Base-by-base conservation (phyloP, 2,113 vertebrate species). In the Mastomys natalensis region DNA sequence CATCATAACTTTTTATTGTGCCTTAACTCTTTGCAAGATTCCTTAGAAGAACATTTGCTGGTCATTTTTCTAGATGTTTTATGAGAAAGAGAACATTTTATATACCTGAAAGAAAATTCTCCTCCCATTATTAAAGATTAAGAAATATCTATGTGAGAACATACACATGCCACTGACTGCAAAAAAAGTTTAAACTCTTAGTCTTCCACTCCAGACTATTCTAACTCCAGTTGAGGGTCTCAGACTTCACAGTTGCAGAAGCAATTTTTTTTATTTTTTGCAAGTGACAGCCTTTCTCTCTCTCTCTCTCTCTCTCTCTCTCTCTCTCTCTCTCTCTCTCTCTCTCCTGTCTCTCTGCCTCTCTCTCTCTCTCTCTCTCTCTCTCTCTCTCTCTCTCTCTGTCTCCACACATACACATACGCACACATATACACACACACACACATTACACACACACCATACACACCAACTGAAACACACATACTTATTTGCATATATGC, bases 181-280 rank as follows among this genome's bases (percentile, higher is more conserved):
- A 29, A 31, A 17, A 8, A 73, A 6, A 40, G 51, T 87, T 92
- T 76, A 7, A 96, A 89, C 1, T 80, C 73, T 48, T 19, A 37
- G 40, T 48, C 31, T 48, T 80, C 74, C 82, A 78, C 31, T 31
- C 48, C 55, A 55, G 77, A 55, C 1, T 24, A 37, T 11, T 66
- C 24, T 55, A 81, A 29, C 26, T 68, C 58, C 21, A 91, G 53
- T 3, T 51, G 62, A 34, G 34, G 15, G 48, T 55, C 77, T 55
- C 48, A 53, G 34, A 43, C n/a, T 96, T 60, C 51, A 95, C 84
- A 92, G 24, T 94, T 78, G 82, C 34, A 73, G 66, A 43, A 87
- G 82, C 64, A 88, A 22, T 58, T 8, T 58, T 8, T 89, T 51
- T 9, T 22, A 40, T 45, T 66, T 68, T 68, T 87, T 51, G 24